phyloP scores from a whole-genome alignment of 1,140 invertebrate genomes.

The Artemia franciscana region DNA sequence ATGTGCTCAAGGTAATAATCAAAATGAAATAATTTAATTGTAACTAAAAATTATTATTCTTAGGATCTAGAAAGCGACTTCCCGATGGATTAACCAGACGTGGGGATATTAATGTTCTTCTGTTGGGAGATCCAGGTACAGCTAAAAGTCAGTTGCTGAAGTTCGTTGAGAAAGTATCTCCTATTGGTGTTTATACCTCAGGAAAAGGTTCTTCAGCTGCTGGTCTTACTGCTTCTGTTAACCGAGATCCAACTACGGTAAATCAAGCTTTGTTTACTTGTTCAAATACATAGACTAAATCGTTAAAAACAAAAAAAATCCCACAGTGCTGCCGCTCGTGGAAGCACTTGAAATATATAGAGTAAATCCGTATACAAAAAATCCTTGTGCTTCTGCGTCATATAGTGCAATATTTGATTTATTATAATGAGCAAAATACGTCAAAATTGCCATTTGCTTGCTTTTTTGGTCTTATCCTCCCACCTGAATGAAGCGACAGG shows the following conservation, averaged over 20 bases:
- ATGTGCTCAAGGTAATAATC: too few relatives aligned
- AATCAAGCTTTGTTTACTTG: conserved; percentile 15
- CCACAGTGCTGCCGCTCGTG: neutral
- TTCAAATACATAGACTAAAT: too few relatives aligned
- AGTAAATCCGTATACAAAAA: neutral
- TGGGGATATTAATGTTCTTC: conserved; percentile 88
- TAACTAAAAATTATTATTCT: too few relatives aligned
- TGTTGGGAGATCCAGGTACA: conserved; percentile 94
- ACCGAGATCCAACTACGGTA: conserved; percentile 71
- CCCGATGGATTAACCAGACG: conserved; percentile 84
- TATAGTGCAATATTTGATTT: neutral
- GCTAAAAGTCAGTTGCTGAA: conserved; percentile 95
- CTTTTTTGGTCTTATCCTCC: too few relatives aligned
- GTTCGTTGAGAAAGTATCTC: conserved; percentile 87
- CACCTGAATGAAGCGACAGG: too few relatives aligned
- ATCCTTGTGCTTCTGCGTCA: too few relatives aligned
- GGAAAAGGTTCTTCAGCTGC: conserved; percentile 98
- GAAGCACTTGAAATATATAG: neutral
- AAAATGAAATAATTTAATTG: too few relatives aligned
- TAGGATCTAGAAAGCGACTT: conserved; percentile 53
- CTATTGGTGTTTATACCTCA: conserved; percentile 91
- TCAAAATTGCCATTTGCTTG: too few relatives aligned
- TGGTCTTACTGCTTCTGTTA: conserved; percentile 92
- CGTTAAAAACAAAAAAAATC: neutral
- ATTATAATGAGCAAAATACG: too few relatives aligned